Conservation (phyloP, 2,113 vertebrate genomes). For the Strigops habroptila region DNA sequence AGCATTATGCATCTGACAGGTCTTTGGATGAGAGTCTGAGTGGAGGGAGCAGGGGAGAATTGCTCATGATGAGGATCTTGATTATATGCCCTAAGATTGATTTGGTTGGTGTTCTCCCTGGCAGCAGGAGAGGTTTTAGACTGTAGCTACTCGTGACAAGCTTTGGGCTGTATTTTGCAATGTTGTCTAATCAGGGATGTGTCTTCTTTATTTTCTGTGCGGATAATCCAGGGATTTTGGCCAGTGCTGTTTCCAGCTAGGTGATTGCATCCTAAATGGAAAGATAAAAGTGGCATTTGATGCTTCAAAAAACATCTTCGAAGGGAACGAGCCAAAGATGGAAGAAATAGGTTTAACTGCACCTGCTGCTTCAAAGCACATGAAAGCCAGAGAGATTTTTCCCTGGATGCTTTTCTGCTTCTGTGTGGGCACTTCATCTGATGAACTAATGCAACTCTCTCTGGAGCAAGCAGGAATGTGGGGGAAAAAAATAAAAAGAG, state of each 20-base stretch:
- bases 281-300: slow-evolving; percentile 45
- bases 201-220: background rate
- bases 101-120: background rate
- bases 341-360: slow-evolving; percentile 46
- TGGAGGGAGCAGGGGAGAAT: background rate
- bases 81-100: background rate
- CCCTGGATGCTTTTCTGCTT: slow-evolving; percentile 26
- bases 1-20: background rate
- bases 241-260: background rate
- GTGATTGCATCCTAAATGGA: slow-evolving; percentile 30
- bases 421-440: slow-evolving; percentile 53
- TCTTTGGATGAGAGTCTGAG: background rate
- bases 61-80: background rate
- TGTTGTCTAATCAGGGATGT: background rate
- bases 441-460: slow-evolving; percentile 43
- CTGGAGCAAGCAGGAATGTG: slow-evolving; percentile 10
- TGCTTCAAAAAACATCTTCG: background rate
- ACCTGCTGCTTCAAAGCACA: slow-evolving; percentile 51
- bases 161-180: background rate
- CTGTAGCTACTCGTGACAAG: background rate
- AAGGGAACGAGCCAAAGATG: background rate
- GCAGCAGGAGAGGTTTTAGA: background rate
- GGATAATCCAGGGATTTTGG: slow-evolving; percentile 14
- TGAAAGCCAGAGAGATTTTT: slow-evolving; percentile 36
- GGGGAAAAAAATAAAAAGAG: background rate